These are phyloP conservation scores for Cheilosia vulpina DNA, from an alignment of 2,888 invertebrate genomes.

Conservation along the genomic window DNA sequence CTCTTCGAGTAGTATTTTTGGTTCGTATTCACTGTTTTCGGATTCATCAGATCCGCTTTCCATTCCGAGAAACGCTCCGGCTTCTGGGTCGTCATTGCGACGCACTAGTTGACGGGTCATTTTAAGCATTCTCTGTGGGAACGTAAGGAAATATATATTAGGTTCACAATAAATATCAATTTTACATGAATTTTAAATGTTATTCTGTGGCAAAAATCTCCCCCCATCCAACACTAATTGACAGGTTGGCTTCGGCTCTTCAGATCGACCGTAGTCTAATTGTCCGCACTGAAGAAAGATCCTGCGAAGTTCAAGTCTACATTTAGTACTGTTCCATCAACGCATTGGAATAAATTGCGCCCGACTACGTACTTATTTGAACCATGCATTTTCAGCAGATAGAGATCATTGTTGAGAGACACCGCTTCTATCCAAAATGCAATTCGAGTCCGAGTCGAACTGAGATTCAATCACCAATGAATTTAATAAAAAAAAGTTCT, in stretches of 20 bases:
- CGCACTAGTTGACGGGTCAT: slow-evolving; percentile 87
- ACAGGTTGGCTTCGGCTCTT: no score
- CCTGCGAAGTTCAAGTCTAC: no score
- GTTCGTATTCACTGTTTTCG: slow-evolving; percentile 82
- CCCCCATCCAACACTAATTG: no score
- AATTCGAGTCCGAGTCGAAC: not conserved
- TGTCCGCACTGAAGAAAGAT: no score
- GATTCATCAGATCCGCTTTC: slow-evolving; percentile 88
- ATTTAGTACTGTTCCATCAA: no score
- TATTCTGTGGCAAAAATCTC: no score
- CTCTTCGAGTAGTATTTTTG: slow-evolving; percentile 87
- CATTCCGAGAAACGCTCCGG: slow-evolving; percentile 94
- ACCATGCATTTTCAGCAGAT: no score
- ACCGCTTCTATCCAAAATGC: not conserved
- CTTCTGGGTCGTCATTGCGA: slow-evolving; percentile 88
- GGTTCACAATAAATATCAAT: not conserved
- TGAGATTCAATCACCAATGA: not conserved
- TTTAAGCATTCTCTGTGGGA: slow-evolving; percentile 87
- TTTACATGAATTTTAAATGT: no score
- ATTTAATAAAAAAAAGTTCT: slow-evolving; percentile 13
- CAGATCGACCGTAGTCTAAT: no score
- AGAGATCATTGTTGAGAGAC: not conserved
- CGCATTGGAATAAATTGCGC: no score
- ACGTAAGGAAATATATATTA: not conserved
- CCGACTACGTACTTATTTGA: no score